Conservation (phyloP, 2,113 vertebrate species). For the Rhynchomys soricoides region DNA sequence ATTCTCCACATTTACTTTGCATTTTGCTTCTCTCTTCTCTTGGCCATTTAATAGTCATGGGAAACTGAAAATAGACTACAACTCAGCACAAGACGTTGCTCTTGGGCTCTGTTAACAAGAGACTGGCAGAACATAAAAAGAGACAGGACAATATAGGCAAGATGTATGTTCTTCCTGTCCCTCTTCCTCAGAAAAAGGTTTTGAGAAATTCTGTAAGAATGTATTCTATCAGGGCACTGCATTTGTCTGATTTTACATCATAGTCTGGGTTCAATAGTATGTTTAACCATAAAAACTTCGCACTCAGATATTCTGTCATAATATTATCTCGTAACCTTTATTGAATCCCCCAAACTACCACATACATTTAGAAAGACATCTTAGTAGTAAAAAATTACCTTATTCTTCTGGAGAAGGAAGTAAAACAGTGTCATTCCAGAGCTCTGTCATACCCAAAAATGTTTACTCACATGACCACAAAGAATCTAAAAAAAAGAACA, state of each 20-base stretch:
- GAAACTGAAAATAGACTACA: background rate
- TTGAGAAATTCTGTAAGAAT: background rate
- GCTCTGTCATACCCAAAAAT: background rate
- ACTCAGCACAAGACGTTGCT: background rate
- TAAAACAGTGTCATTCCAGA: background rate
- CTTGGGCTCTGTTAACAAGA: background rate
- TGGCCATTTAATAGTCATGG: background rate
- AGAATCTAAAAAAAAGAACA: background rate
- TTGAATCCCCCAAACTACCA: background rate
- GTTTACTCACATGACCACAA: background rate
- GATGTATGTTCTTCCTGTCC: background rate
- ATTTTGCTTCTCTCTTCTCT: background rate
- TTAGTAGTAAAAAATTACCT: background rate
- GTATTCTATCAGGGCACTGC: background rate
- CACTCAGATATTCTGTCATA: background rate
- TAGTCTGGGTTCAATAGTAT: background rate
- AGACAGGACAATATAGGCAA: background rate
- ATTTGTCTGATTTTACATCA: background rate
- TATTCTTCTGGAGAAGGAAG: background rate
- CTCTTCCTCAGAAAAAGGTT: slow-evolving; percentile 3
- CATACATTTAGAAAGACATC: background rate
- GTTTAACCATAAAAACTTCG: background rate
- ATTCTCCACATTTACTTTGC: background rate
- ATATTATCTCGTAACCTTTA: background rate
- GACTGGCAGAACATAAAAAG: background rate